phyloP scores from a whole-genome alignment of 2,113 vertebrate genomes.

The Nycticebus coucang region DNA sequence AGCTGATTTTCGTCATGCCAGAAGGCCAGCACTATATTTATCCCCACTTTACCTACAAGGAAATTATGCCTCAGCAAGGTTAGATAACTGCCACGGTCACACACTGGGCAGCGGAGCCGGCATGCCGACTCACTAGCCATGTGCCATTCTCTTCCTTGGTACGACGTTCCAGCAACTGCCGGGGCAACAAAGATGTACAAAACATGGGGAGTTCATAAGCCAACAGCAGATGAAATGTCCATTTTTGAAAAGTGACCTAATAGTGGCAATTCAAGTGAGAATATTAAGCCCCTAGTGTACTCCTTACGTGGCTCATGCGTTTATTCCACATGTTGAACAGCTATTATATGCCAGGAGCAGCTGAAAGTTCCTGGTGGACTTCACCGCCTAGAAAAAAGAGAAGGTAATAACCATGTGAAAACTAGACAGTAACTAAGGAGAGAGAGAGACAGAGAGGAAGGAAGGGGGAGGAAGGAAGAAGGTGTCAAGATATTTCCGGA shows the following conservation, averaged over 20 bases:
- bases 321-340: background rate
- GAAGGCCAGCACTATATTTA: background rate
- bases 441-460: background rate
- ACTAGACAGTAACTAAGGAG: background rate
- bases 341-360: background rate
- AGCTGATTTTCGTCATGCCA: background rate
- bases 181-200: background rate
- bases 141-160: background rate
- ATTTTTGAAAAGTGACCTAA: background rate
- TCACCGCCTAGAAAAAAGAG: conserved; percentile 1
- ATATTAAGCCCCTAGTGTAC: background rate
- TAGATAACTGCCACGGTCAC: background rate
- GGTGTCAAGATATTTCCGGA: background rate
- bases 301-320: background rate
- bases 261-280: background rate
- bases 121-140: background rate
- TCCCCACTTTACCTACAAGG: background rate
- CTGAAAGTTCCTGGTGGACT: background rate
- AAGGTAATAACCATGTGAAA: background rate
- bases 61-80: background rate
- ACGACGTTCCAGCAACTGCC: background rate
- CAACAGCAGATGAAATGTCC: background rate
- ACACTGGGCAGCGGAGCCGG: background rate
- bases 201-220: background rate
- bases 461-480: background rate